Evolutionary conservation across 2,888 invertebrate genomes (phyloP).

Genomic region (Beris chalybata): DNA sequence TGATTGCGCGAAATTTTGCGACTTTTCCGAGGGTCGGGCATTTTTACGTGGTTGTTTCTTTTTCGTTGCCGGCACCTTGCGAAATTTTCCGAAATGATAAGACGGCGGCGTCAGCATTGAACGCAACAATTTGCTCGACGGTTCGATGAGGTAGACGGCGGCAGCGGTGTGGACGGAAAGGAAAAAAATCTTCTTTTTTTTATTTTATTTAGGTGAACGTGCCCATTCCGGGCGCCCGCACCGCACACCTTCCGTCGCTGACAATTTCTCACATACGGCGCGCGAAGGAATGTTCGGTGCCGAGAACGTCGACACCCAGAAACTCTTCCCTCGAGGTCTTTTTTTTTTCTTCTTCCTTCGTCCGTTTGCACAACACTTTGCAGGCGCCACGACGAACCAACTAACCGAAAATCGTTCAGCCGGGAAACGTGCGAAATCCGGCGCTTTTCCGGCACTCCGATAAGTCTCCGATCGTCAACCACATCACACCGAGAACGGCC

Average conservation of each 20-base stretch:
- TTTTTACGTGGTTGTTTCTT: background rate
- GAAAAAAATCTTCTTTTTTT: too few species aligned
- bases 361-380: background rate
- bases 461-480: background rate
- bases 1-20: background rate
- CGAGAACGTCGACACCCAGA: too few species aligned
- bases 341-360: background rate
- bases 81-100: background rate
- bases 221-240: background rate
- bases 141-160: too few species aligned
- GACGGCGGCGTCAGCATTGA: background rate
- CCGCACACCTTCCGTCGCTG: background rate
- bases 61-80: background rate
- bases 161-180: too few species aligned
- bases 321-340: too few species aligned
- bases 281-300: too few species aligned
- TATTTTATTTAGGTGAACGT: too few species aligned
- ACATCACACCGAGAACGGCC: background rate
- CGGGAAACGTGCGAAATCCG: background rate
- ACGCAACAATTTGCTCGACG: too few species aligned
- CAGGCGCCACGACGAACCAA: background rate
- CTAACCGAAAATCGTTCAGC: background rate
- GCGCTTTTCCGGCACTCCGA: background rate
- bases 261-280: too few species aligned
- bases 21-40: background rate